Percentiles rank a stretch among this genome's conserved stretches.
These are phyloP conservation scores for Corella eumyota DNA, from an alignment of 23 tunicate species.

Conservation along the genomic window DNA sequence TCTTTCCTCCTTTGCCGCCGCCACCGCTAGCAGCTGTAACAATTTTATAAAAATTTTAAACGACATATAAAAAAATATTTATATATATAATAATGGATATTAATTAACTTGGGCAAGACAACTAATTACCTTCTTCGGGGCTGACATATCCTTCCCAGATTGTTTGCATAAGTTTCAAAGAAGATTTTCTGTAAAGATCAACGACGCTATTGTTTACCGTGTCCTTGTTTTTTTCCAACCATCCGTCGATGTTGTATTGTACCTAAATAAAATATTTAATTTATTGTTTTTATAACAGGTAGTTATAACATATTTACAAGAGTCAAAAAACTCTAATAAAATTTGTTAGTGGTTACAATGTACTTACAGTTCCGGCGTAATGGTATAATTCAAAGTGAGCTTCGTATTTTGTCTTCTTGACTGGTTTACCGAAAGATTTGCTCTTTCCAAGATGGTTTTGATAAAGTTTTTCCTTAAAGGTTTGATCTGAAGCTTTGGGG, in stretches of 20 bases:
- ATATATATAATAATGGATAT: background rate
- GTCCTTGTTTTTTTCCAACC: slow-evolving; percentile 95
- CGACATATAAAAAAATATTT: background rate
- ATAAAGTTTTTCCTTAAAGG: slow-evolving; percentile 82
- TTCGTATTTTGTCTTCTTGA: slow-evolving; percentile 71
- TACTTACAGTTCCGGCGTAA: slow-evolving; percentile 90
- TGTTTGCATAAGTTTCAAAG: slow-evolving; percentile 74
- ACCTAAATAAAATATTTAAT: slow-evolving; percentile 23
- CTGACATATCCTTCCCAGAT: slow-evolving; percentile 96
- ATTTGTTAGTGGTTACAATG: background rate
- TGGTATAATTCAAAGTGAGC: slow-evolving; percentile 92
- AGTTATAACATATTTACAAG: background rate
- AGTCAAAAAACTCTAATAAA: background rate
- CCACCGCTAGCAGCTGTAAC: slow-evolving; percentile 64
- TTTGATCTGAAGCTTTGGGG: slow-evolving; percentile 90
- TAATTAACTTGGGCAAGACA: background rate
- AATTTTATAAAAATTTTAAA: background rate
- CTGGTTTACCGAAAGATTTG: slow-evolving; percentile 82
- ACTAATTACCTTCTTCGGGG: slow-evolving; percentile 81
- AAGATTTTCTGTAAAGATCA: slow-evolving; percentile 79
- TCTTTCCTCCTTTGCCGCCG: slow-evolving; percentile 87
- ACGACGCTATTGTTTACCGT: slow-evolving; percentile 90
- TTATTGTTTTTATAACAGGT: background rate
- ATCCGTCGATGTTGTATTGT: slow-evolving; percentile 77
- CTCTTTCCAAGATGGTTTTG: slow-evolving; percentile 88